These are phyloP conservation scores for Crossoptilon crossoptilon DNA, from an alignment of 2,797 vertebrate genomes.

Conservation along the genomic window DNA sequence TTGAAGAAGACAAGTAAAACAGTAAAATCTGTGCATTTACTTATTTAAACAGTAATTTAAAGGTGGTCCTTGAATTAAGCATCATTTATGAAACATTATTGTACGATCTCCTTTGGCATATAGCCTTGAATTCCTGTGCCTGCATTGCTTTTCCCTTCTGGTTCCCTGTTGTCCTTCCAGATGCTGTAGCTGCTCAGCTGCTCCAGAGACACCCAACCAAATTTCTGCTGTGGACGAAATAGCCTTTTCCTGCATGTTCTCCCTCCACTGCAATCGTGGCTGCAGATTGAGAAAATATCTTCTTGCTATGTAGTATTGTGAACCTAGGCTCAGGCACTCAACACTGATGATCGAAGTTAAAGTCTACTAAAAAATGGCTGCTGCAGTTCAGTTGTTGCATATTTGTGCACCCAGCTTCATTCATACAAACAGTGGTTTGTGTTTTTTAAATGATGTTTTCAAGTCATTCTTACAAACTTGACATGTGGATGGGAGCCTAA, in stretches of 20 bases:
- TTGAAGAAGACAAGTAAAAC: not conserved
- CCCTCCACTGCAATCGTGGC: not conserved
- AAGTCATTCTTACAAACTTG: not conserved
- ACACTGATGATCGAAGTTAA: not conserved
- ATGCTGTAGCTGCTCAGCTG: not conserved
- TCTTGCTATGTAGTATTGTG: not conserved
- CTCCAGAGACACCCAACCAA: not conserved
- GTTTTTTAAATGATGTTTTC: not conserved
- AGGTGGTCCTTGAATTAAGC: not conserved
- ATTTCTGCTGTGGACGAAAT: not conserved
- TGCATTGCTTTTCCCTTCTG: rapidly evolving
- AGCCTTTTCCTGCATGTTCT: not conserved
- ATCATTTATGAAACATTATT: not conserved
- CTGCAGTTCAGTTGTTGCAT: not conserved
- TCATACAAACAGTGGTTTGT: not conserved
- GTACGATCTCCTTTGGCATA: not conserved
- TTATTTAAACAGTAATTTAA: not conserved
- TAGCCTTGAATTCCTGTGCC: not conserved
- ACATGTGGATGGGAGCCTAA: not conserved
- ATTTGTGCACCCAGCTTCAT: not conserved
- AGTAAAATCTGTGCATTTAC: not conserved
- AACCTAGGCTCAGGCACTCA: not conserved
- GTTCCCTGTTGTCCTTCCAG: not conserved
- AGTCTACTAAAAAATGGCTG: not conserved
- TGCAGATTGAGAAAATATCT: not conserved